Conservation (phyloP, 2,888 invertebrate species). For the Ophraella communa region DNA sequence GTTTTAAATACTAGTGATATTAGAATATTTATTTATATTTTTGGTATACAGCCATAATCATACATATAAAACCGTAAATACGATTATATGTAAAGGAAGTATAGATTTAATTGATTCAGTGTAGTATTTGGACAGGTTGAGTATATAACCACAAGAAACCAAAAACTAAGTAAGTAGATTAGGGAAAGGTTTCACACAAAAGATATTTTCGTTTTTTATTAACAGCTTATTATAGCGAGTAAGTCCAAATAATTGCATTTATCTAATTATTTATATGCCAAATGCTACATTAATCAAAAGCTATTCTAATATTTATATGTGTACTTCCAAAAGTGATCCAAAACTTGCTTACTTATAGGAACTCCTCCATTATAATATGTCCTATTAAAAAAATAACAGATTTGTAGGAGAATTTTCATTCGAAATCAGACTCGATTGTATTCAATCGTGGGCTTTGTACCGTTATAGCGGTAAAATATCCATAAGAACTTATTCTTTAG, state of each 20-base stretch:
- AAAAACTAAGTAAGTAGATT: too few relatives aligned
- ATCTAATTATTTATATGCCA: neutral
- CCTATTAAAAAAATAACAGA: neutral
- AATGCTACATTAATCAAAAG: slow-evolving; percentile 4
- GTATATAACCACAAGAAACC: neutral
- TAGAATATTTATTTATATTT: slow-evolving; percentile 24
- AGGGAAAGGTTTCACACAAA: too few relatives aligned
- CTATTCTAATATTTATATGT: slow-evolving; percentile 12
- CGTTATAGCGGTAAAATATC: neutral
- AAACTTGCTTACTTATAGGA: slow-evolving; percentile 5
- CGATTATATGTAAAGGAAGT: neutral
- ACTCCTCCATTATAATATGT: neutral
- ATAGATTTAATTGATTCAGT: neutral
- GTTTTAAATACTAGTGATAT: slow-evolving; percentile 17
- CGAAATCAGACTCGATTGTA: neutral
- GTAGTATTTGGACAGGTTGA: neutral
- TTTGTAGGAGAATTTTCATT: neutral
- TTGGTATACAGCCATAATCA: slow-evolving; percentile 9
- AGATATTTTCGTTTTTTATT: too few relatives aligned
- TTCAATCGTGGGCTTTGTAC: neutral
- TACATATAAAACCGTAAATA: slow-evolving; percentile 1
- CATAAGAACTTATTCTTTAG: neutral
- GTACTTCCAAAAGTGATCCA: slow-evolving; percentile 1
- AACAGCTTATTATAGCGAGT: too few relatives aligned
- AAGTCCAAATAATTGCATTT: neutral